Evolutionary conservation across 2,113 vertebrate species (phyloP).

Genomic region (Hydropotes inermis): DNA sequence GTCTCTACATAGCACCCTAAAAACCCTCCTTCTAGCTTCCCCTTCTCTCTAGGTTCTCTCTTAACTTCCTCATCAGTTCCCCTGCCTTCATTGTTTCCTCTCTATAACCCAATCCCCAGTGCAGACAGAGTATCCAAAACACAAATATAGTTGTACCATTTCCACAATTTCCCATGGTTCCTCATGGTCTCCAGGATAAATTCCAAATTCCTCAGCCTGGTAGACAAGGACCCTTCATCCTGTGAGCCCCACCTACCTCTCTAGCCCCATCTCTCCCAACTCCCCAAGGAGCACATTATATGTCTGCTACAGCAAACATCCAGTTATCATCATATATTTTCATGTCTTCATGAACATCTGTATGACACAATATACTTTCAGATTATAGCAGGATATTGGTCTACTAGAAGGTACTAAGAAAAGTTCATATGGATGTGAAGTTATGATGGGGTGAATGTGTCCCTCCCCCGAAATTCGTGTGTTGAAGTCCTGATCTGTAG

Average conservation of each 20-base stretch:
- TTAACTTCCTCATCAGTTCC: neutral
- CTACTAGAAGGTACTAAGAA: neutral
- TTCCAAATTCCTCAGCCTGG: neutral
- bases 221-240: neutral
- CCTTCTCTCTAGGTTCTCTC: neutral
- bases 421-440: neutral
- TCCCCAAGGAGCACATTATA: neutral
- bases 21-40: neutral
- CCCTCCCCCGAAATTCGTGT: neutral
- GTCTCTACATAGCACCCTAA: neutral
- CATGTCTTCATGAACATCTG: neutral
- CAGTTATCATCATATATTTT: neutral
- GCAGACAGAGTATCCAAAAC: neutral
- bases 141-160: neutral
- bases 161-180: neutral
- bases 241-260: neutral
- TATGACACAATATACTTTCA: neutral
- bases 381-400: neutral
- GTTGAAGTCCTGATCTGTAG: neutral
- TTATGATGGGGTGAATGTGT: neutral
- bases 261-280: neutral
- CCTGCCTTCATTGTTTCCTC: neutral
- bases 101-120: neutral
- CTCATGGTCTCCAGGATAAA: neutral
- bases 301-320: neutral